Evolutionary conservation across 2,888 invertebrate genomes (phyloP), one percentile per base, ranked within the genome.

Genomic region (Diachrysia chrysitis): DNA sequence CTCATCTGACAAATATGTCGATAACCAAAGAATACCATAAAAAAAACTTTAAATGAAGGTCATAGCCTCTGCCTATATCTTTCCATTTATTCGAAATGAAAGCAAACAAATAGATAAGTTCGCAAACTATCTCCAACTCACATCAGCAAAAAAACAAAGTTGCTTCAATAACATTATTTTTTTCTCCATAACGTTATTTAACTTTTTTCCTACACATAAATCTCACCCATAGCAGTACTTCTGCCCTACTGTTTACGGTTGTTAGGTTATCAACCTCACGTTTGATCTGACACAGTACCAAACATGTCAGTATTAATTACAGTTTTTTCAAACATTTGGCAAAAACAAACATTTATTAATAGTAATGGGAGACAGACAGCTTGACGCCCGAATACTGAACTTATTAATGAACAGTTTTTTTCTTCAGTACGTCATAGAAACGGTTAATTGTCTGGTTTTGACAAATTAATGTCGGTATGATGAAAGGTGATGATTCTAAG

Each of bases 241-340:
- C 48, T 51, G 48, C 19, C n/a, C 42, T n/a, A 9, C 48, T 21
- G 2, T 51, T 3, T 19, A 48, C 17, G 9, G 12, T 51, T 12
- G 12, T 23, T n/a, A 78, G 83, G 83, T 85, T 83, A 70, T 78
- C 78, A 78, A 85, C 84, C 84, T 83, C 70, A 61, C 64, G 35
- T 71, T 71, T 69, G 73, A 66, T 69, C 55, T 76, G 84, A 81
- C 65, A 86, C 67, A 73, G 83, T 78, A 83, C 81, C 79, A 58
- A 69, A 64, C 66, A 42, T 79, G 85, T 83, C 85, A 85, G 66
- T 85, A 77, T 82, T 86, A 85, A 86, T 85, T 84, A 82, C 77
- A 51, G 67, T 79, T 78, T 78, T 74, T 78, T 66, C 14, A 0
- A 42, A 51, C 60, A 66, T 42, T 78, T 86, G 83, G 85, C 83